phyloP scores from a whole-genome alignment of 2,888 invertebrate species.

The Strigamia transsilvanica region DNA sequence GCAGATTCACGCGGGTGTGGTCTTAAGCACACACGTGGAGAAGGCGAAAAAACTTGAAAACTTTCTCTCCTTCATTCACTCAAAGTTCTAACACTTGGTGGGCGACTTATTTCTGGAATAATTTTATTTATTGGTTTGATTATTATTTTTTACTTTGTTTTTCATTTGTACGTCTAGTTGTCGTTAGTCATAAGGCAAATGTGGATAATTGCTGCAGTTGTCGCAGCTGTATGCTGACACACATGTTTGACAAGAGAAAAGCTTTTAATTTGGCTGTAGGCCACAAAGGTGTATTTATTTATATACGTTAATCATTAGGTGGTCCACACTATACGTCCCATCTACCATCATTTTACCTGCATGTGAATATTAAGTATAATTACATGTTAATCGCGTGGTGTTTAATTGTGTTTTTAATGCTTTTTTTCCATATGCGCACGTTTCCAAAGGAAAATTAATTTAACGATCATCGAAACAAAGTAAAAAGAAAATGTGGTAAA shows the following conservation, averaged over 20 bases:
- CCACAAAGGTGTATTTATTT: constrained; percentile 32
- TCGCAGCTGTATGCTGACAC: constrained; percentile 39
- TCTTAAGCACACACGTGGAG: constrained; percentile 18
- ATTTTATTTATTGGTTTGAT: constrained; percentile 3
- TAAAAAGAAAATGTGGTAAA: neutral
- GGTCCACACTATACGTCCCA: constrained; percentile 13
- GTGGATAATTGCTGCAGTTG: constrained; percentile 36
- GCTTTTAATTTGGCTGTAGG: constrained; percentile 44
- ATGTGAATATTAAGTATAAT: constrained; percentile 39
- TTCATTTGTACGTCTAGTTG: neutral
- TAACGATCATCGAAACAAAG: constrained; percentile 24
- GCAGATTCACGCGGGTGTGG: constrained; percentile 13
- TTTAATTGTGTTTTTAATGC: neutral
- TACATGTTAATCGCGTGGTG: constrained; percentile 11
- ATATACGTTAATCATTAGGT: constrained; percentile 34
- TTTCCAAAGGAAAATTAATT: constrained; percentile 17
- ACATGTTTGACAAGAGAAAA: constrained; percentile 42
- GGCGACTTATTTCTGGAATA: neutral
- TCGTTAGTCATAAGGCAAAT: constrained; percentile 44
- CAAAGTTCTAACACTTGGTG: too few relatives aligned
- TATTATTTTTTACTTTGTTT: neutral
- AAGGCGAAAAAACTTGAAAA: neutral
- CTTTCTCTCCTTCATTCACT: neutral
- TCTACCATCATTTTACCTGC: constrained; percentile 35
- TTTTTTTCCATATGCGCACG: constrained; percentile 1